Evolutionary conservation across 2,888 invertebrate species (phyloP).

Genomic region (Chouioia cunea): DNA sequence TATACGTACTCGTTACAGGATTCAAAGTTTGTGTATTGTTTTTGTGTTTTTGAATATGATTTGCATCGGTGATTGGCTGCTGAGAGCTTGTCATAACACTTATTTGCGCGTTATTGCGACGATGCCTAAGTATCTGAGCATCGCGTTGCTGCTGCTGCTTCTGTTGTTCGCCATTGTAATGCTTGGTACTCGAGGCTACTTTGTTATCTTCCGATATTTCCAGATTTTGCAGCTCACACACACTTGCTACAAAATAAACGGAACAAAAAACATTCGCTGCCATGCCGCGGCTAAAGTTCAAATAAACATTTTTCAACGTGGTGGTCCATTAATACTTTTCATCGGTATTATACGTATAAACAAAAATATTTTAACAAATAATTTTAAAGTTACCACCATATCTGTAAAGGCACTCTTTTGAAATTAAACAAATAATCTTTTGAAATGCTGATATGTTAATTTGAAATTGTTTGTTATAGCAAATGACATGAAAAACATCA

Average conservation of each 20-base stretch:
- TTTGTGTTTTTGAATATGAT: constrained; percentile 56
- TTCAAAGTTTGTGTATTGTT: constrained; percentile 62
- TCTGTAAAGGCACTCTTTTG: constrained; percentile 30
- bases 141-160: constrained; percentile 29
- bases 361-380: neutral
- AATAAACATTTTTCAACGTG: constrained; percentile 22
- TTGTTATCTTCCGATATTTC: constrained; percentile 52
- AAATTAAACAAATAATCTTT: constrained; percentile 27
- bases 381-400: constrained; percentile 26
- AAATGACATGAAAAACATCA: constrained; percentile 25
- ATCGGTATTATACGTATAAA: neutral
- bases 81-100: constrained; percentile 57
- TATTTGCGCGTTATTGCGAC: constrained; percentile 52
- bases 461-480: constrained; percentile 11
- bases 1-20: constrained; percentile 60
- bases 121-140: constrained; percentile 61
- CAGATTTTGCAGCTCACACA: constrained; percentile 67
- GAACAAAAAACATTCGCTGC: constrained; percentile 41
- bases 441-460: constrained; percentile 16
- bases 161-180: constrained; percentile 7
- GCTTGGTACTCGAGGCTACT: constrained; percentile 8
- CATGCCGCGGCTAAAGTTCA: constrained; percentile 29
- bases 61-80: constrained; percentile 52
- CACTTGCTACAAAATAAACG: constrained; percentile 62
- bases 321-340: neutral